Conservation (phyloP, 2,113 vertebrate species). For the Sinocyclocheilus anophthalmus region DNA sequence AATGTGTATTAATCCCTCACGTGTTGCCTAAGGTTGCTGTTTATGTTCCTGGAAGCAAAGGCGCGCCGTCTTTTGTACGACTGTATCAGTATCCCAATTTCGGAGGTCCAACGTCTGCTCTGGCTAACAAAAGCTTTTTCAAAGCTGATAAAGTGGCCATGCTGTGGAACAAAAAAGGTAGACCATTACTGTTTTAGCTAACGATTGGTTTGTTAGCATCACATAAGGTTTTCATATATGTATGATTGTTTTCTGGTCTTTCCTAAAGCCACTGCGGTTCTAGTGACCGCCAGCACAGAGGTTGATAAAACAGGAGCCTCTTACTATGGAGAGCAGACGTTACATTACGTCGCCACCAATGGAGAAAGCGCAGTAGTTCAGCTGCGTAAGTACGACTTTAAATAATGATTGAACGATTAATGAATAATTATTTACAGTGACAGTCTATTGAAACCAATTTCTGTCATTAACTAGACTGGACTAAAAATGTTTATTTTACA, state of each 20-base stretch:
- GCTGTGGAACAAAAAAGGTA: slow-evolving; percentile 96
- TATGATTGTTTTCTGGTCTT: neutral
- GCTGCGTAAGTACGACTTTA: slow-evolving; percentile 80
- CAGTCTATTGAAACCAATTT: neutral
- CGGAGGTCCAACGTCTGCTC: slow-evolving; percentile 79
- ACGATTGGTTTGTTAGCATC: neutral
- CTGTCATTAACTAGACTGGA: neutral
- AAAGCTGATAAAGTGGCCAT: slow-evolving; percentile 90
- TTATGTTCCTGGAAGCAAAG: slow-evolving; percentile 93
- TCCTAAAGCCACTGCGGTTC: slow-evolving; percentile 81
- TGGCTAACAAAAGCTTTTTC: slow-evolving; percentile 98
- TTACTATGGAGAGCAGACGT: slow-evolving; percentile 92
- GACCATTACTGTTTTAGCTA: neutral
- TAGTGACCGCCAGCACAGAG: slow-evolving; percentile 90
- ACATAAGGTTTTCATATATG: neutral
- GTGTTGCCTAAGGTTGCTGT: slow-evolving; percentile 81
- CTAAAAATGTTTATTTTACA: too few species aligned
- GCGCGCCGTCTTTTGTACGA: slow-evolving; percentile 89
- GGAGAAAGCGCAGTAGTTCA: slow-evolving; percentile 91
- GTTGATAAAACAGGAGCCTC: slow-evolving; percentile 94
- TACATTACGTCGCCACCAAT: slow-evolving; percentile 85
- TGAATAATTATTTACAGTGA: neutral
- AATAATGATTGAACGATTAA: neutral
- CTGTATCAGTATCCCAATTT: slow-evolving; percentile 95
- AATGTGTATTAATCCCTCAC: neutral